Evolutionary conservation across 2,113 vertebrate species (phyloP).

Genomic region (Orientallactaga bullata): DNA sequence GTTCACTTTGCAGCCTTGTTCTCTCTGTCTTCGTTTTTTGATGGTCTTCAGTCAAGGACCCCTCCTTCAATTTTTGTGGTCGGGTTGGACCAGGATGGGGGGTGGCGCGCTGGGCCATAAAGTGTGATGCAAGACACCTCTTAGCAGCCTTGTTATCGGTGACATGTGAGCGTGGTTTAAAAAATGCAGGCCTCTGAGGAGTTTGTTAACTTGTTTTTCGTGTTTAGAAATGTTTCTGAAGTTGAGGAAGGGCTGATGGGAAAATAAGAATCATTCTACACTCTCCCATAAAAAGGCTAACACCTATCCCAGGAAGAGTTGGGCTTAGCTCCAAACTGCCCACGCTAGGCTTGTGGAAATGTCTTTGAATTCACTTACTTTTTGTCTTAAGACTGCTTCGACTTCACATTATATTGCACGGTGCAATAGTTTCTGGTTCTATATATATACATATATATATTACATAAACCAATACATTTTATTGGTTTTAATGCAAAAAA

Average conservation of each 20-base stretch:
- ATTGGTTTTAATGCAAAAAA: background rate
- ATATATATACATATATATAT: too few species aligned
- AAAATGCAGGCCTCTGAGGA: background rate
- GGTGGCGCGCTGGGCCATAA: too few species aligned
- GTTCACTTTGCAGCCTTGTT: background rate
- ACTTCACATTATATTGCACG: background rate
- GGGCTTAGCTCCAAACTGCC: background rate
- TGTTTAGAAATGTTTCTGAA: background rate
- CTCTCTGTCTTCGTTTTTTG: background rate
- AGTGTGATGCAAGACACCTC: background rate
- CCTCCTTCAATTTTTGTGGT: background rate
- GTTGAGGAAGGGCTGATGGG: background rate
- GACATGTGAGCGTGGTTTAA: background rate
- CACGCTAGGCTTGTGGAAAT: slow-evolving; percentile 27
- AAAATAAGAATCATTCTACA: background rate
- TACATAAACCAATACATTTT: background rate
- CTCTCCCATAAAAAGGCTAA: background rate
- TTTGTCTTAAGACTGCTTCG: background rate
- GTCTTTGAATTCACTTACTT: background rate
- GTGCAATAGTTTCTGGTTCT: too few species aligned
- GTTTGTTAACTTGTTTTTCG: background rate
- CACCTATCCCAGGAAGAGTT: background rate
- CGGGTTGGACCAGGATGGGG: background rate
- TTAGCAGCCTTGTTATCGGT: background rate
- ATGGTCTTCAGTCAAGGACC: background rate